phyloP scores from a whole-genome alignment of 1,140 invertebrate genomes.

The Hyposmocoma kahamanoa region DNA sequence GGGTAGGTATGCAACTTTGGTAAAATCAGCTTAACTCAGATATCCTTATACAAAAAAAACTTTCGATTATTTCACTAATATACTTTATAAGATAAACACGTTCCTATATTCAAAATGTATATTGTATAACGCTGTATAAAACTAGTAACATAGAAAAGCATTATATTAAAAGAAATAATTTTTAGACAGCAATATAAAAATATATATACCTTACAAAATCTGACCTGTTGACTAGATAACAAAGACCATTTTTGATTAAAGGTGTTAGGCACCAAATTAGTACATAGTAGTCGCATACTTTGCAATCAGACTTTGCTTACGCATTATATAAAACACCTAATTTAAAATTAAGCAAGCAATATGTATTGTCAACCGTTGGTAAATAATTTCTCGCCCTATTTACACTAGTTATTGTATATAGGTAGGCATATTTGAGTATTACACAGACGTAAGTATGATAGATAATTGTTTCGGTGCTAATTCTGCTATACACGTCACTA shows the following conservation, averaged over 20 bases:
- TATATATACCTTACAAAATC: slow-evolving; percentile 27
- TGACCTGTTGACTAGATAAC: slow-evolving; percentile 49
- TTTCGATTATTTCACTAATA: too few relatives aligned
- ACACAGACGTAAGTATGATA: too few relatives aligned
- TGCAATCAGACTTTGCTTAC: too few relatives aligned
- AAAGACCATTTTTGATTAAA: slow-evolving; percentile 16
- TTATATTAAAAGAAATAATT: slow-evolving; percentile 10
- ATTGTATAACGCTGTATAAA: slow-evolving; percentile 18
- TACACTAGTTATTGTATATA: slow-evolving; percentile 35
- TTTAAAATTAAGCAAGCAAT: slow-evolving; percentile 56
- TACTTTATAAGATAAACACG: too few relatives aligned
- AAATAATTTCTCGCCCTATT: slow-evolving; percentile 58
- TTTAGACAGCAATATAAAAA: slow-evolving; percentile 26
- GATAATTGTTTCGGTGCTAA: too few relatives aligned
- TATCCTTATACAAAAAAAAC: too few relatives aligned
- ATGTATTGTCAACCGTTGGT: slow-evolving; percentile 67
- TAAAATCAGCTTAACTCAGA: too few relatives aligned
- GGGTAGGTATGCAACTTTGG: slow-evolving; percentile 25
- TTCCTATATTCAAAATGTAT: too few relatives aligned
- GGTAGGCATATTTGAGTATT: slow-evolving; percentile 35
- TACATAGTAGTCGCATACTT: too few relatives aligned
- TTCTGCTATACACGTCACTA: too few relatives aligned
- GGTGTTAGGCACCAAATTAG: too few relatives aligned
- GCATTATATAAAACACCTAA: too few relatives aligned
- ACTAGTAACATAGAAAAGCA: slow-evolving; percentile 11